Evolutionary conservation across 2,888 invertebrate species (phyloP).

Genomic region (Aricia artaxerxes): DNA sequence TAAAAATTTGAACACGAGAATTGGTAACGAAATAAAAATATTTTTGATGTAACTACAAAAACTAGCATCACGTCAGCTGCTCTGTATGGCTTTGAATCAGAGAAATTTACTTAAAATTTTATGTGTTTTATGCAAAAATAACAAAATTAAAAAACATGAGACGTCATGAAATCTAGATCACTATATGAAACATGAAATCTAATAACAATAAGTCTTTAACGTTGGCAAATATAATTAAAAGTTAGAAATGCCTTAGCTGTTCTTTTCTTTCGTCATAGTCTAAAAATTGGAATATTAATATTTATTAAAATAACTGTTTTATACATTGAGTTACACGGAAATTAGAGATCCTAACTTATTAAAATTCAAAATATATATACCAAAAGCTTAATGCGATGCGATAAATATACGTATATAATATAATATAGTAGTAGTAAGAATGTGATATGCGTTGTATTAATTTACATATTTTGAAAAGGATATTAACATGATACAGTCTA

Average conservation of each 20-base stretch:
- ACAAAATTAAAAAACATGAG: constrained; percentile 67
- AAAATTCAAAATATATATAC: constrained; percentile 56
- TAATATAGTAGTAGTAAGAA: constrained; percentile 28
- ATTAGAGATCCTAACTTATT: constrained; percentile 72
- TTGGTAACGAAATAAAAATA: constrained; percentile 35
- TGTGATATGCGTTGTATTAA: constrained; percentile 54
- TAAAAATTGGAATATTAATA: constrained; percentile 75
- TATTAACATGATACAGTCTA: constrained; percentile 53
- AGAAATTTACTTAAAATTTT: constrained; percentile 43
- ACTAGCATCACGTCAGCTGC: constrained; percentile 55
- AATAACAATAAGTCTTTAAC: constrained; percentile 79
- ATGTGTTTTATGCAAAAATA: constrained; percentile 51
- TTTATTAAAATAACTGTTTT: constrained; percentile 73
- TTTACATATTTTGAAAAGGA: constrained; percentile 42
- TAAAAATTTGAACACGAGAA: constrained; percentile 26
- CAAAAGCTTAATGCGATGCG: constrained; percentile 59
- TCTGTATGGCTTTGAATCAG: constrained; percentile 54
- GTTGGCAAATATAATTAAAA: constrained; percentile 68
- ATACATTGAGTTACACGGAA: constrained; percentile 59
- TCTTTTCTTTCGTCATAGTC: constrained; percentile 63
- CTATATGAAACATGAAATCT: constrained; percentile 79
- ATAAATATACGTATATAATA: constrained; percentile 47
- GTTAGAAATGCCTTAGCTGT: constrained; percentile 73
- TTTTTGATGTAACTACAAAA: constrained; percentile 32
- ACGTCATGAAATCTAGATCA: constrained; percentile 78